Conservation (phyloP, 2,113 vertebrate genomes). For the Nothoprocta pentlandii region DNA sequence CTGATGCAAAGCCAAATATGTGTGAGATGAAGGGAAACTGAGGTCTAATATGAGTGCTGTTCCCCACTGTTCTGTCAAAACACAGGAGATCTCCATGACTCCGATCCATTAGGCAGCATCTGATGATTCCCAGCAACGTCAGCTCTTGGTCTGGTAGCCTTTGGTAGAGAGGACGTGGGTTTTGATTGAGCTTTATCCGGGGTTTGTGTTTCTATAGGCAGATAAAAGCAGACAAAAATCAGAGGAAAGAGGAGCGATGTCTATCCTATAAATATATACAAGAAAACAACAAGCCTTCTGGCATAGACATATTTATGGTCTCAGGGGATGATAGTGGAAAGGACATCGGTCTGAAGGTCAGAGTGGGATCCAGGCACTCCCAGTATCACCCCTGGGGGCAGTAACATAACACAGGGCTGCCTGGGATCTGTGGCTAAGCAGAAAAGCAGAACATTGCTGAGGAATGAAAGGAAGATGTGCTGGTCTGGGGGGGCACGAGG, state of each 20-base stretch:
- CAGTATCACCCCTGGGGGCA: background rate
- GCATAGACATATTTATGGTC: conserved; percentile 4
- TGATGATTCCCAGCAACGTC: background rate
- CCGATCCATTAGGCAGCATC: background rate
- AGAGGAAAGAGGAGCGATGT: conserved; percentile 33
- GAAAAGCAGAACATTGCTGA: background rate
- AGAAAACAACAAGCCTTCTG: conserved; percentile 4
- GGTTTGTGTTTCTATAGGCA: conserved; percentile 6
- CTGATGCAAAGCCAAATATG: background rate
- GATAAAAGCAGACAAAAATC: conserved; percentile 36
- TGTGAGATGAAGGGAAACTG: background rate
- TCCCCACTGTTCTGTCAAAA: background rate
- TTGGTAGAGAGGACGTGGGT: background rate
- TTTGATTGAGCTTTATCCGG: conserved; percentile 8
- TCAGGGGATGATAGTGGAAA: background rate
- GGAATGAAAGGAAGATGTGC: background rate
- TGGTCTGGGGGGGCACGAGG: background rate
- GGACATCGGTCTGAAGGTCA: conserved; percentile 33
- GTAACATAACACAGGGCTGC: background rate
- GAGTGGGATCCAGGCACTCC: background rate
- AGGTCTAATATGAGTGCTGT: background rate
- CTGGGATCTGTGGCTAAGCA: background rate
- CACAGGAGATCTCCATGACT: background rate
- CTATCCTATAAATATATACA: conserved; percentile 60
- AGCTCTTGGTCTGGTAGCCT: accelerated